Percentiles rank a stretch among this genome's conserved stretches.
phyloP scores from a whole-genome alignment of 2,888 invertebrate genomes.

The Hypolimnas misippus region DNA sequence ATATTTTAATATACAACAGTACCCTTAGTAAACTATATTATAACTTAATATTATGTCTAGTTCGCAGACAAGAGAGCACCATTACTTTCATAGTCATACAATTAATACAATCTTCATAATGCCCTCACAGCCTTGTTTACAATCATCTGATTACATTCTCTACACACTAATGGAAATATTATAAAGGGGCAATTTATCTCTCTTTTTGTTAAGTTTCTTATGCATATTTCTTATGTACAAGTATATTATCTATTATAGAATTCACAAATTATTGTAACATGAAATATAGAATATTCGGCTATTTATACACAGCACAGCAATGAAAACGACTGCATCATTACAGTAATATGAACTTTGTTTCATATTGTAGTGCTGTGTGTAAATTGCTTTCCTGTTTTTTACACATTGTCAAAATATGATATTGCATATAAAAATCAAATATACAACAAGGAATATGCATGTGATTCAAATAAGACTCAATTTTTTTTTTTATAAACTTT shows the following conservation, averaged over 20 bases:
- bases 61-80: slow-evolving; percentile 1
- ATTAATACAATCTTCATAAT: slow-evolving; percentile 7
- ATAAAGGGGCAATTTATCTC: neutral
- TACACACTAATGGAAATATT: neutral
- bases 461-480: too few relatives aligned
- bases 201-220: neutral
- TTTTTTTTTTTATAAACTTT: too few relatives aligned
- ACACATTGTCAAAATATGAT: too few relatives aligned
- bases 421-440: too few relatives aligned
- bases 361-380: too few relatives aligned
- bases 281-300: too few relatives aligned
- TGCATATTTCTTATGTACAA: neutral
- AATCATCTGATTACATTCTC: too few relatives aligned
- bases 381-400: neutral
- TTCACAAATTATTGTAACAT: neutral
- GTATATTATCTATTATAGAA: neutral
- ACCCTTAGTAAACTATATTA: slow-evolving; percentile 5
- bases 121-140: slow-evolving; percentile 1
- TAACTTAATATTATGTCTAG: neutral
- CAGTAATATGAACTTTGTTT: too few relatives aligned
- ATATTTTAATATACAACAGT: slow-evolving; percentile 6
- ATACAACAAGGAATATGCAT: too few relatives aligned
- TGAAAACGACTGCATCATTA: too few relatives aligned
- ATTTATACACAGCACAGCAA: too few relatives aligned
- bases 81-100: neutral